These are phyloP conservation scores for Andrena chrysosceles DNA, from an alignment of 2,888 invertebrate species.

Conservation along the genomic window DNA sequence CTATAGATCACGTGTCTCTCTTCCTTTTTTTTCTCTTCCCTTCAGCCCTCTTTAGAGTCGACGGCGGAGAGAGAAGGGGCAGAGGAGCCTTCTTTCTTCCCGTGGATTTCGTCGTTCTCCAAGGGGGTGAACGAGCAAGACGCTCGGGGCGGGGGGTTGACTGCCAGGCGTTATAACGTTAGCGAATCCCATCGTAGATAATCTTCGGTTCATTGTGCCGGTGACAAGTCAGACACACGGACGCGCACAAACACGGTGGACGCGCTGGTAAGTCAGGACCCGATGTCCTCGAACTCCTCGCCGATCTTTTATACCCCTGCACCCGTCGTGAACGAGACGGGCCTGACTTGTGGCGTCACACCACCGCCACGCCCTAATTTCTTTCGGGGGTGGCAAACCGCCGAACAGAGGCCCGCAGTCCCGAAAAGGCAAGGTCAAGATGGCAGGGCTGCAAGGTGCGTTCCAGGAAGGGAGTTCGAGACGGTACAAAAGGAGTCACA, in stretches of 20 bases:
- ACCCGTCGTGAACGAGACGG: conserved; percentile 47
- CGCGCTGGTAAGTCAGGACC: conserved; percentile 45
- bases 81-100: conserved; percentile 45
- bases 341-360: conserved; percentile 28
- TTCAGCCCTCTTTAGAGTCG: conserved; percentile 14
- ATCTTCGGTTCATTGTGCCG: conserved; percentile 80
- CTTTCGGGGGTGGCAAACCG: conserved; percentile 51
- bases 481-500: neutral
- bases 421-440: neutral
- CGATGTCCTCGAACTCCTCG: conserved; percentile 42
- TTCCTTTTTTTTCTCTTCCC: conserved; percentile 2
- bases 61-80: conserved; percentile 24
- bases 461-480: neutral
- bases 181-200: conserved; percentile 80
- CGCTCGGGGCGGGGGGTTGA: conserved; percentile 48
- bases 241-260: conserved; percentile 30
- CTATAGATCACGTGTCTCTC: conserved; percentile 69
- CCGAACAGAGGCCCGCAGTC: neutral
- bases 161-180: conserved; percentile 69
- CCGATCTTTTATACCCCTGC: conserved; percentile 64
- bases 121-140: conserved; percentile 43
- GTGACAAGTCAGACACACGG: conserved; percentile 75
- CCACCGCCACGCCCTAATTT: conserved; percentile 69
- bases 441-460: neutral
- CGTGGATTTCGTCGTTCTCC: conserved; percentile 41